Percentiles rank a stretch among this genome's conserved stretches.
Conservation (phyloP, 2,113 vertebrate species). For the Scopus umbretta region DNA sequence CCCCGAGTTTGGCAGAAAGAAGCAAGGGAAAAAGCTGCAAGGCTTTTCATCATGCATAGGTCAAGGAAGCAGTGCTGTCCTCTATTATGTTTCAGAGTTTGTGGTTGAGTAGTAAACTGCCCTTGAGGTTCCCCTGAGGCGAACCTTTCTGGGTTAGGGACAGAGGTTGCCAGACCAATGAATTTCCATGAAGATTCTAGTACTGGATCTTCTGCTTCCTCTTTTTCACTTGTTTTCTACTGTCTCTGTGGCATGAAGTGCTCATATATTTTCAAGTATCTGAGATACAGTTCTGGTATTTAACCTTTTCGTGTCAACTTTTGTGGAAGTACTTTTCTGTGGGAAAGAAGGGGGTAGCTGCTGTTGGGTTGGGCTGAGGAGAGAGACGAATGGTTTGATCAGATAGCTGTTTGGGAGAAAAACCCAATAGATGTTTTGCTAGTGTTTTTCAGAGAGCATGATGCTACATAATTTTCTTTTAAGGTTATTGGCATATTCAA, state of each 20-base stretch:
- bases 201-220: neutral
- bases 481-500: neutral
- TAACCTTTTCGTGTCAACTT: neutral
- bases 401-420: neutral
- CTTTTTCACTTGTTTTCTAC: neutral
- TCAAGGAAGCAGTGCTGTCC: neutral
- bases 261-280: neutral
- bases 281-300: neutral
- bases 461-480: neutral
- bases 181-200: neutral
- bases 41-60: neutral
- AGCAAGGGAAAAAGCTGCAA: neutral
- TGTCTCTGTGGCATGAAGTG: neutral
- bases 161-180: neutral
- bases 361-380: neutral
- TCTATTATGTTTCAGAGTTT: neutral
- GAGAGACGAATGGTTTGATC: neutral
- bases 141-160: neutral
- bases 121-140: neutral
- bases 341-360: neutral
- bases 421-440: neutral
- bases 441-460: neutral
- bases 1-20: neutral
- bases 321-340: neutral
- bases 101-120: neutral